Evolutionary conservation across 1,140 invertebrate genomes (phyloP).

Genomic region (Temnothorax curvispinosus): DNA sequence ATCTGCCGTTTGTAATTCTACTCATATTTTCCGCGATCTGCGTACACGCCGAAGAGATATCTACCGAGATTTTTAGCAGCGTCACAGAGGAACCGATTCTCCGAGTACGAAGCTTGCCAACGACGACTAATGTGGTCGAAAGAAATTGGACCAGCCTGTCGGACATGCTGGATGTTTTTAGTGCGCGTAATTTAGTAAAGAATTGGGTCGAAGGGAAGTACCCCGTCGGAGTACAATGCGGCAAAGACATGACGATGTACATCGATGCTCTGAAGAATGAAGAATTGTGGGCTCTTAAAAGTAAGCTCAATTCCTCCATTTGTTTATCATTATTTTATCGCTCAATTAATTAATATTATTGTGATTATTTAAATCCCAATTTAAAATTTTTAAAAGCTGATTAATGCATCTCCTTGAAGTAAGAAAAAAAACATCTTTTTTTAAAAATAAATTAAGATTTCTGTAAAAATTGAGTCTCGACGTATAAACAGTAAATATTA

Average conservation of each 20-base stretch:
- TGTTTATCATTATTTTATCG: neutral
- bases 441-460: conserved; percentile 14
- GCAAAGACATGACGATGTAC: conserved; percentile 88
- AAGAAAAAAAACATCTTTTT: neutral
- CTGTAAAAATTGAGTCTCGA: neutral
- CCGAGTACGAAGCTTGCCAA: conserved; percentile 72
- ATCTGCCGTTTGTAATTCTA: neutral
- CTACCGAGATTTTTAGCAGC: neutral
- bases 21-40: neutral
- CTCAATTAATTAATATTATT: neutral
- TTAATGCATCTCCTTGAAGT: neutral
- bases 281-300: conserved; percentile 91
- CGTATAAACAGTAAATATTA: neutral
- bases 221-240: conserved; percentile 84
- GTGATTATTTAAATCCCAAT: neutral
- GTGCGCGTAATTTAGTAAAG: conserved; percentile 80
- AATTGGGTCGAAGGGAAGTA: conserved; percentile 82
- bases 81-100: conserved; percentile 57
- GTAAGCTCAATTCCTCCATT: conserved; percentile 85
- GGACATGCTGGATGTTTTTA: conserved; percentile 85
- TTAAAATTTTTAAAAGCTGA: neutral
- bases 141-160: conserved; percentile 81
- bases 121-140: conserved; percentile 36
- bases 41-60: neutral
- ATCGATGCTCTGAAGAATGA: conserved; percentile 87